These are phyloP conservation scores for Teleogryllus occipitalis DNA, from an alignment of 1,140 invertebrate species.

Conservation along the genomic window DNA sequence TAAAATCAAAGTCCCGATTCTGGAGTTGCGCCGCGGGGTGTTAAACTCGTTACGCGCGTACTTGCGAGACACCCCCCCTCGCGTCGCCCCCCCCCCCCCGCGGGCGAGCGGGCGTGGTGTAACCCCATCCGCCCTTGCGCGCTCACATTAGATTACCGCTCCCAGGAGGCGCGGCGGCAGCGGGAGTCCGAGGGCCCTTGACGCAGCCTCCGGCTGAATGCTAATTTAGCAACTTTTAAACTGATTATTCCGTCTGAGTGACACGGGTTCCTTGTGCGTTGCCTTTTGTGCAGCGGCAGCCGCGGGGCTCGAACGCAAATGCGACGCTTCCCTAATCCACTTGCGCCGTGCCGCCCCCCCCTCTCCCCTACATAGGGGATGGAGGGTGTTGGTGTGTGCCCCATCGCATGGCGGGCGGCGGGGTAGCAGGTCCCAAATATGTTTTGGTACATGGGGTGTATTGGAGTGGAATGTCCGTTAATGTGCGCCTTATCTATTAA, in stretches of 20 bases:
- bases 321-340: not conserved
- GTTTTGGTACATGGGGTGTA: too few relatives aligned
- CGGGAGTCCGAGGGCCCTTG: not conserved
- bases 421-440: too few relatives aligned
- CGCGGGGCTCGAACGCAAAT: not conserved
- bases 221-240: slow-evolving; percentile 6
- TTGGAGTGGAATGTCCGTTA: too few relatives aligned
- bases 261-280: not conserved
- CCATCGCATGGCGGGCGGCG: too few relatives aligned
- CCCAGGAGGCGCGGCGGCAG: not conserved
- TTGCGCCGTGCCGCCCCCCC: not conserved
- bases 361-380: too few relatives aligned
- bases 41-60: not conserved
- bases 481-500: too few relatives aligned
- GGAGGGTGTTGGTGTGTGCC: too few relatives aligned
- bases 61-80: not conserved
- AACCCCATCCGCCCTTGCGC: not conserved
- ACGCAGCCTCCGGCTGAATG: not conserved
- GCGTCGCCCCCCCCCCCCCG: too few relatives aligned
- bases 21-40: not conserved
- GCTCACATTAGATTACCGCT: slow-evolving; percentile 3
- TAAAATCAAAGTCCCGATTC: slow-evolving; percentile 4
- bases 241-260: not conserved
- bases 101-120: not conserved
- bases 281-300: not conserved